Conservation (phyloP, 1,140 invertebrate species). For the Lepidotrigona ventralis region DNA sequence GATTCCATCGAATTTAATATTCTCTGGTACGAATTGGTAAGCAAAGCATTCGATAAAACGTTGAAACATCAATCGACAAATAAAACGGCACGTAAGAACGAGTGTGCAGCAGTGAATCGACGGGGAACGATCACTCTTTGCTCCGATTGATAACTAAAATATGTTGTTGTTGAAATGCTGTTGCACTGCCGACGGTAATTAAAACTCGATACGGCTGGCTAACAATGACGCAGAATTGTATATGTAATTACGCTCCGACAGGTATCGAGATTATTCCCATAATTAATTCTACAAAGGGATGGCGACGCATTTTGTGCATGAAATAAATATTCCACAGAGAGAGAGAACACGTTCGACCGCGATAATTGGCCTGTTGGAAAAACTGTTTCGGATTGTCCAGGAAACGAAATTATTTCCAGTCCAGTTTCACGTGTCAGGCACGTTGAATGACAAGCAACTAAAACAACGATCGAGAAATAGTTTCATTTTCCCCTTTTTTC, state of each 20-base stretch:
- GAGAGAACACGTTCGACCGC: too few species aligned
- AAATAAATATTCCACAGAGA: slow-evolving; percentile 6
- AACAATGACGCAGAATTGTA: slow-evolving; percentile 13
- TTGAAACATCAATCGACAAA: background rate
- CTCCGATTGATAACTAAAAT: slow-evolving; percentile 2
- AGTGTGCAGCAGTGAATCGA: background rate
- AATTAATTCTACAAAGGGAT: slow-evolving; percentile 15
- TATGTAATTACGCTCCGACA: slow-evolving; percentile 1
- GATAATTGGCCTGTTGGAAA: background rate
- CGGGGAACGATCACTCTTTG: background rate
- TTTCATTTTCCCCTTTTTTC: background rate
- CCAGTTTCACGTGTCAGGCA: background rate
- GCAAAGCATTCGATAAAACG: background rate
- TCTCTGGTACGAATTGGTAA: slow-evolving; percentile 1
- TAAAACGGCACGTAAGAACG: background rate
- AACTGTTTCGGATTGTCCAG: background rate
- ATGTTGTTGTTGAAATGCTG: slow-evolving; percentile 16
- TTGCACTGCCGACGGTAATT: slow-evolving; percentile 25
- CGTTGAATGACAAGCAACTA: background rate
- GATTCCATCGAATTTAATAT: background rate
- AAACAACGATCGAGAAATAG: background rate
- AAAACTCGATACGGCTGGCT: background rate
- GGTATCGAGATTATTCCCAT: slow-evolving; percentile 31
- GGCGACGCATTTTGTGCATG: background rate
- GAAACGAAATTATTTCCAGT: background rate